phyloP scores from a whole-genome alignment of 2,888 invertebrate genomes.

The Steinernema scapterisci region DNA sequence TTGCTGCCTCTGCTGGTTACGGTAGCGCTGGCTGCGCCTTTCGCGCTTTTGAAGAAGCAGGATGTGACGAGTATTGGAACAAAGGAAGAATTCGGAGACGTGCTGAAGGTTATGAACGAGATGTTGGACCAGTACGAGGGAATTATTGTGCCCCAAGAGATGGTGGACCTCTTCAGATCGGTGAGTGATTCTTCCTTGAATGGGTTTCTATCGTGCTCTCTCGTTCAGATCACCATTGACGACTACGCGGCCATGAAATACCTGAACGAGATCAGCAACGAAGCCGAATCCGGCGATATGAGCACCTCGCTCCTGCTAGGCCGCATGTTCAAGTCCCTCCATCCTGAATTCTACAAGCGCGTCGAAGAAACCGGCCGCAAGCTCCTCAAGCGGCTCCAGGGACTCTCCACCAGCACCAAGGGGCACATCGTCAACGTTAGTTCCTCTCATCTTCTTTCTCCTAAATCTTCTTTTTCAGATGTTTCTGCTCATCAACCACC shows the following conservation, averaged over 20 bases:
- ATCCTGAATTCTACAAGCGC: neutral
- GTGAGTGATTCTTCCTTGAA: neutral
- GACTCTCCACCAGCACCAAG: neutral
- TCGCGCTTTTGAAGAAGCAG: neutral
- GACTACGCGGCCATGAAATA: slow-evolving; percentile 11
- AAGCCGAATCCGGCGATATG: neutral
- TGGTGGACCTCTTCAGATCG: neutral
- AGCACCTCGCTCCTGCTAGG: neutral
- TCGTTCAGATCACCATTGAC: neutral
- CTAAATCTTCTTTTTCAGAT: neutral
- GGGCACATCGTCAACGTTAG: neutral
- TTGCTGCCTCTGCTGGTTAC: neutral
- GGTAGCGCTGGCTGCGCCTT: neutral
- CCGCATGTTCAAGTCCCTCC: neutral
- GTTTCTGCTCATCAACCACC: neutral
- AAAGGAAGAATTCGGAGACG: neutral
- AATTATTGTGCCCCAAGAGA: neutral
- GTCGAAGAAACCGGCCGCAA: neutral
- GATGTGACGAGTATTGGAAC: neutral
- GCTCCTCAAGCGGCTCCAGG: neutral
- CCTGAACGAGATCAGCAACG: neutral
- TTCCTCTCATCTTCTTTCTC: neutral
- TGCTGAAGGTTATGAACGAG: neutral
- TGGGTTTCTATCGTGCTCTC: neutral
- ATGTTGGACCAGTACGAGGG: neutral